Base-by-base conservation (phyloP, 1,140 invertebrate genomes). In the Euwallacea similis region DNA sequence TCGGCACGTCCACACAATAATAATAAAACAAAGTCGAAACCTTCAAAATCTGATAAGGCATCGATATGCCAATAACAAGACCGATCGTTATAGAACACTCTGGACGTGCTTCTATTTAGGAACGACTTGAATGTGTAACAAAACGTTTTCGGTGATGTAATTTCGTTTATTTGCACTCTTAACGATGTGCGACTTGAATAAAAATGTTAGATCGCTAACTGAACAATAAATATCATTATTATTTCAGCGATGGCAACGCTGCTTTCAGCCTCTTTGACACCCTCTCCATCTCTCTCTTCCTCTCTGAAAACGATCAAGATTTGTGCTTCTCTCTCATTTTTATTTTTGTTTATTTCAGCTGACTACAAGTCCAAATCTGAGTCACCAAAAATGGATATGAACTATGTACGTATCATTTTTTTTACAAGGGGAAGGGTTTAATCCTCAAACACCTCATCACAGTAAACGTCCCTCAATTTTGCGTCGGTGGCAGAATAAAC, bases 41-140 rank as follows among this genome's bases (percentile, higher is more conserved):
- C 61, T 63, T 63, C 61, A 50, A 47, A 47, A 61, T 7, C 42
- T 61, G 42, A 61, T 58, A 58, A 61, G 59, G 42, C 59, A 61
- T 63, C 61, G 41, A 63, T 63, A 63, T 47, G n/a, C 61, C 42
- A 13, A 56, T 60, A 60, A 16, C 42, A 47, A 15, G 44, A 63
- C 41, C 61, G 61, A 63, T 47, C 46, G 59, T 63, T 63, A 63
- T 63, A 63, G 44, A 63, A 63, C 44, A 63, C 21, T 13, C 11
- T 11, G 59, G 11, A 63, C 61, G 61, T 63, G 61, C 44, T n/a
- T 11, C 15, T 63, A 63, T 63, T 63, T 63, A 47, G 41, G 59
- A 11, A 10, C 21, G 59, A n/a, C 59, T 61, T 61, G 9, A 13
- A 13, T 50, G 13, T 11, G 46, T 50, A 50, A 50, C 13, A 50